Conservation (phyloP, 2,888 invertebrate genomes). For the Drosophila gaucha region DNA sequence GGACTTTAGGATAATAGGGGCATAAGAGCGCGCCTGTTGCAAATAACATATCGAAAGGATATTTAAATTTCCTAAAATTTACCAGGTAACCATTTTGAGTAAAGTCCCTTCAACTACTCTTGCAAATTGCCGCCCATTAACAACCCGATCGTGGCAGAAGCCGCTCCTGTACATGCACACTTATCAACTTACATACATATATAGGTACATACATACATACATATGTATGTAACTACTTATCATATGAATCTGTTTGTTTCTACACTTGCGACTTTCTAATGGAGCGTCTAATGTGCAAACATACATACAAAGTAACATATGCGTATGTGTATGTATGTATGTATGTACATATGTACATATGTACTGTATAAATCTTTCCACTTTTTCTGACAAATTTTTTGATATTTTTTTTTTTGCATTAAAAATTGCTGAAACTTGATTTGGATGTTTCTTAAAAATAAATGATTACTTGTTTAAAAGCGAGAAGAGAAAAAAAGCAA, state of each 20-base stretch:
- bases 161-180: constrained; percentile 18
- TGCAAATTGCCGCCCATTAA: background rate
- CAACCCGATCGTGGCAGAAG: constrained; percentile 1
- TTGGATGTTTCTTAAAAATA: constrained; percentile 72
- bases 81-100: background rate
- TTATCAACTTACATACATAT: constrained; percentile 1
- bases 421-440: constrained; percentile 76
- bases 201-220: background rate
- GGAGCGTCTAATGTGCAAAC: constrained; percentile 52
- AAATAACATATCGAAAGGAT: background rate
- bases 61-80: background rate
- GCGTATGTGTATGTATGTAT: background rate
- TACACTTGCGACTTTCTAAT: constrained; percentile 70
- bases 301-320: constrained; percentile 7
- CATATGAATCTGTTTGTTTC: constrained; percentile 58
- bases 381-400: constrained; percentile 47
- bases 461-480: constrained; percentile 71
- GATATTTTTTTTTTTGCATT: constrained; percentile 46
- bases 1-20: background rate
- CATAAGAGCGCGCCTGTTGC: background rate
- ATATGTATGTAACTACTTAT: constrained; percentile 36
- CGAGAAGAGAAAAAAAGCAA: constrained; percentile 20
- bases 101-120: too few species aligned
- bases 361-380: constrained; percentile 57
- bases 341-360: constrained; percentile 8